Evolutionary conservation across 2,888 invertebrate species (phyloP), one percentile per base, ranked within the genome.

Genomic region (Mimachlamys varia): DNA sequence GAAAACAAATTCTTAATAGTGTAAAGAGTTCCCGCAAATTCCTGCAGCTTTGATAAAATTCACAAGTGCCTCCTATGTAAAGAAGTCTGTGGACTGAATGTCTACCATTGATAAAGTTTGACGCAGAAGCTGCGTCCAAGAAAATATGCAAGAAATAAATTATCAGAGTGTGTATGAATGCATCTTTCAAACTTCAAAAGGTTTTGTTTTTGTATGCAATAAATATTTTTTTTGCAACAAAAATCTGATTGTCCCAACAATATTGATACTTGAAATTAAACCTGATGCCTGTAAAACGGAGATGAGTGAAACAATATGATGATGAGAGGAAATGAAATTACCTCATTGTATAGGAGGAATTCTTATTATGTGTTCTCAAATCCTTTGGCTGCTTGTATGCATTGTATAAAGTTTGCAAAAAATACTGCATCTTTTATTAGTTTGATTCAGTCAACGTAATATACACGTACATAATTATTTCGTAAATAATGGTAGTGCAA

Each of bases 261-360:
- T 27, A 76, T 76, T 76, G 76, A 76, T 33, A 76, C 76, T 0
- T 7, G n/a, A 76, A 76, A 76, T 33, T 76, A 3, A 33, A 22
- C 58, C 22, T 58, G 58, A 58, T 22, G 2, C 22, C 7, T 27
- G 33, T 76, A 33, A 19, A 76, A 15, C 15, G 4, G 58, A n/a
- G n/a, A n/a, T 58, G 58, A 22, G 3, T 12, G 44, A 19, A 53
- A 50, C 15, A 15, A 53, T 17, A 53, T 53, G 53, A 53, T 17
- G 7, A 19, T 12, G 12, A 76, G 10, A 27, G 33, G 76, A 33
- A 33, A 33, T 33, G 12, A 58, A 55, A 90, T 55, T 90, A 55
- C 53, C 37, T 58, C 58, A 50, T n/a, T 55, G 88, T 88, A 88
- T 90, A 88, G 58, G 87, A 88, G 58, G 33, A 87, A 90, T 19